Base-by-base conservation (phyloP, 2,797 vertebrate genomes). In the Mionectes olivaceus region DNA sequence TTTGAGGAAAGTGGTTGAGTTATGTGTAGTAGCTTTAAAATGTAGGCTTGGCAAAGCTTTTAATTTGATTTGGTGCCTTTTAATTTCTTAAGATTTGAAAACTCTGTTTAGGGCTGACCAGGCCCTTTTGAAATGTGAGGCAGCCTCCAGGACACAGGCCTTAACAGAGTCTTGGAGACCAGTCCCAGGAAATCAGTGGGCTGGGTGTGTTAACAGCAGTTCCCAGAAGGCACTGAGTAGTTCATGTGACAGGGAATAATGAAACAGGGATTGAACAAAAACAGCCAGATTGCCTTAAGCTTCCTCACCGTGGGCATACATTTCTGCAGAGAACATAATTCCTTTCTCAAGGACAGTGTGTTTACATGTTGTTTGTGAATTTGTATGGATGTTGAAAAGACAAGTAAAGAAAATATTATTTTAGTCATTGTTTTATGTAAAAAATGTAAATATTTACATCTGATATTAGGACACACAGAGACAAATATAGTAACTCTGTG, bases 41-140 rank as follows among this genome's bases (percentile, higher is more conserved):
- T 74, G 57, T 76, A 93, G 52, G 35, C 10, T 33, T 3, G 12
- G 14, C 30, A 87, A 89, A 67, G 12, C 44, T 87, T 90, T 81
- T 77, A 21, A 57, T 88, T 79, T 67, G 4, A 76, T 71, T 84
- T 82, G 19, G 19, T 94, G 71, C 71, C 60, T 86, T 93, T 82
- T 56, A 44, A 49, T 85, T 90, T 25, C 55, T 89, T 86, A 60
- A 76, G 68, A n/a, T 37, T 90, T 89, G 68, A 64, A 90, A 93
- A 74, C 10, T 30, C 47, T 55, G 22, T 53, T 80, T 83, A 37
- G 71, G 71, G 19, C 63, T 90, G 76, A 82, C 39, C 16, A 18
- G 63, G 41, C 11, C 55, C 23, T 65, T 94, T 69, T 63, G 52
- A 83, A 80, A 60, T 59, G 57, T 49, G 60, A 87, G 47, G 46